A percentile compares a stretch with the other conserved stretches of the same genome.
Conservation (phyloP, 2,113 vertebrate species). For the Leucopsar rothschildi region DNA sequence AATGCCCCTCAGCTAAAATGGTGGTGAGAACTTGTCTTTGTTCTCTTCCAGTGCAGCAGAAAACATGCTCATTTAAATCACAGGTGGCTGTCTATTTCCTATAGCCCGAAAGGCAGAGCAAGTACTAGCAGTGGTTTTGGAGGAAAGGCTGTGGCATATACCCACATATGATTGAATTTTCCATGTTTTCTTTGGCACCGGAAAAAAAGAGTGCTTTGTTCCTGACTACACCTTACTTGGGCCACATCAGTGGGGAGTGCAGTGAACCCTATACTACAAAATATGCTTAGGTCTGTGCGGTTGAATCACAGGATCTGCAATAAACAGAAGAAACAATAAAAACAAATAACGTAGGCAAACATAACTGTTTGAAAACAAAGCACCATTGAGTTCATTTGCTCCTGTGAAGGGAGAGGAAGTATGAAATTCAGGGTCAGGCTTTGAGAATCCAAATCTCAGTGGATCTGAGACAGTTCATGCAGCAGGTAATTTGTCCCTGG, state of each 20-base stretch:
- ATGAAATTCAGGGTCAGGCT: neutral
- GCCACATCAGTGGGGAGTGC: neutral
- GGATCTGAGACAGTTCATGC: neutral
- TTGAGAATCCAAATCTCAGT: neutral
- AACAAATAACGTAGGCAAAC: neutral
- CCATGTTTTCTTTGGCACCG: neutral
- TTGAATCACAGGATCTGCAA: neutral
- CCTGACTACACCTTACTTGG: neutral
- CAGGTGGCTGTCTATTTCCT: neutral
- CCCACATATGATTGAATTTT: neutral
- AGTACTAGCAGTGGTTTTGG: neutral
- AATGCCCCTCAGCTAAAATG: neutral
- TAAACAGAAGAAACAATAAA: neutral
- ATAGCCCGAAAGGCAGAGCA: neutral
- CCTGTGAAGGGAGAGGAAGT: neutral
- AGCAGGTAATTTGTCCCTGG: neutral
- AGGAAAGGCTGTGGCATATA: neutral
- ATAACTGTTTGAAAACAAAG: neutral
- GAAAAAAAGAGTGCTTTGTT: neutral
- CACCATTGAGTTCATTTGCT: neutral
- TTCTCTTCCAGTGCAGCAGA: neutral
- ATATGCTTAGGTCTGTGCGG: neutral
- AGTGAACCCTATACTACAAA: neutral
- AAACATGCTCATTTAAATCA: conserved; percentile 18
- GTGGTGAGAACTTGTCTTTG: neutral